phyloP scores from a whole-genome alignment of 2,113 vertebrate species.

The Atlantisia rogersi region DNA sequence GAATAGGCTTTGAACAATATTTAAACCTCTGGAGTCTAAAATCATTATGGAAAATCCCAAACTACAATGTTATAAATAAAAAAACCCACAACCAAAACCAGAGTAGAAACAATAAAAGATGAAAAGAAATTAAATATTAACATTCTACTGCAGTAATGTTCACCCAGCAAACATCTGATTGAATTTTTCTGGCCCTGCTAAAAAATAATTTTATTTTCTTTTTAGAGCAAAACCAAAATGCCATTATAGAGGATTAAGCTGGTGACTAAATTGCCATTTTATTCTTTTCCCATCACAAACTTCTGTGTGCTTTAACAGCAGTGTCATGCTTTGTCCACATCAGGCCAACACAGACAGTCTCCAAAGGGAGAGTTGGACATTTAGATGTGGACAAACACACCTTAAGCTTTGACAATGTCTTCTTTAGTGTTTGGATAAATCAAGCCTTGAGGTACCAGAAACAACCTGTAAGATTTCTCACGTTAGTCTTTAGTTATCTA shows the following conservation, averaged over 20 bases:
- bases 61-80: neutral
- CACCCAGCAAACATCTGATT: neutral
- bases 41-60: neutral
- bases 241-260: neutral
- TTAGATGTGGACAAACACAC: neutral
- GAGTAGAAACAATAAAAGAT: neutral
- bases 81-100: neutral
- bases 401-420: neutral
- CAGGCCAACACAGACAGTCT: neutral
- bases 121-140: neutral
- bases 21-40: neutral
- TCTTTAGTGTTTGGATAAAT: neutral
- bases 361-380: neutral
- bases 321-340: neutral
- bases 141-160: neutral
- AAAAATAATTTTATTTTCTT: neutral
- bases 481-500: neutral
- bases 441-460: neutral
- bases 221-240: neutral
- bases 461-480: neutral
- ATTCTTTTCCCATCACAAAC: neutral
- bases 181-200: neutral
- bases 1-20: neutral
- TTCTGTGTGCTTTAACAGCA: neutral
- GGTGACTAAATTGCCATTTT: neutral